Conservation (phyloP, 1,140 invertebrate species). For the Acromyrmex charruanus region DNA sequence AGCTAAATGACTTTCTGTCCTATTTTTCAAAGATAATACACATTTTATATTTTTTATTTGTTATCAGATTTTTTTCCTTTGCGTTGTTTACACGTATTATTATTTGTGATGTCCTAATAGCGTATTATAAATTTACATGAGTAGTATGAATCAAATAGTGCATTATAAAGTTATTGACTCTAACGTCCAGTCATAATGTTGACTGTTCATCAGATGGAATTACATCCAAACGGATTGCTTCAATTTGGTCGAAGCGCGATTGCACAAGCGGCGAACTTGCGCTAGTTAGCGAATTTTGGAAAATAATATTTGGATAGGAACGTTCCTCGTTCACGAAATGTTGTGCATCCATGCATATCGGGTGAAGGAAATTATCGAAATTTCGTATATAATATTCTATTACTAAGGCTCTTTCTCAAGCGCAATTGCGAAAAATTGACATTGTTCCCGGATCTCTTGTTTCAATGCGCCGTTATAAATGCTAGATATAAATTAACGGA, state of each 20-base stretch:
- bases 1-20: neutral
- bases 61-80: neutral
- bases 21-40: neutral
- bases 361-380: slow-evolving; percentile 45
- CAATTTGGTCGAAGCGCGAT: slow-evolving; percentile 49
- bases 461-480: neutral
- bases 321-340: neutral
- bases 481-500: no score
- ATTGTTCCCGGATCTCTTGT: slow-evolving; percentile 1
- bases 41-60: neutral
- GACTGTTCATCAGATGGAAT: slow-evolving; percentile 38
- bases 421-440: slow-evolving; percentile 32
- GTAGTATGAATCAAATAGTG: neutral
- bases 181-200: slow-evolving; percentile 42
- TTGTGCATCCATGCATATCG: neutral
- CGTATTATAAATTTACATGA: slow-evolving; percentile 23
- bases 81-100: neutral
- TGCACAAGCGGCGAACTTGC: slow-evolving; percentile 38
- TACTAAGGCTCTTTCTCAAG: neutral
- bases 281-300: slow-evolving; percentile 44
- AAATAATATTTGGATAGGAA: slow-evolving; percentile 59
- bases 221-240: slow-evolving; percentile 51
- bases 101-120: neutral
- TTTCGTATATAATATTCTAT: slow-evolving; percentile 8
- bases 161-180: slow-evolving; percentile 41